Base-by-base conservation (phyloP, 2,888 invertebrate genomes). In the Alsophila aescularia region DNA sequence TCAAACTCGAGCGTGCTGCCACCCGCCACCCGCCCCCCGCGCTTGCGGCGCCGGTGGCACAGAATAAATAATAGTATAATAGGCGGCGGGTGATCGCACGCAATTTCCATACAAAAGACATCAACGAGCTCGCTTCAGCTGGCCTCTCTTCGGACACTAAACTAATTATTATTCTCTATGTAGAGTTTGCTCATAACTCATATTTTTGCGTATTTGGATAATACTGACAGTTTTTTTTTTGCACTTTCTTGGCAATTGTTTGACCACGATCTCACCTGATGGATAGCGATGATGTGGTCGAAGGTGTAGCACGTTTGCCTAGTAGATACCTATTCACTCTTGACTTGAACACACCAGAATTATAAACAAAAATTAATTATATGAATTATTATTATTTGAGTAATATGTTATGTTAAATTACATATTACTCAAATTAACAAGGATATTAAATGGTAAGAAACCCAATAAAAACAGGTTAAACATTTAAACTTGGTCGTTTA, bases 91-190 rank as follows among this genome's bases (percentile, higher is more conserved):
- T 24, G 31, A 4, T 18, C 14, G 31, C 2, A 44, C 52, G 52
- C 52, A 50, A 27, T 36, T 34, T 18, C 29, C 51, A 21, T 40
- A 44, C 39, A 41, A 44, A 48, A 37, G 43, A 44, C 43, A 16
- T 41, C 8, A 51, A 34, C 50, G 37, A 41, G 51, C 36, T 13
- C 37, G 13, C 14, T 9, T 9, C 9, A 6, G 24, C 7, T 7
- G 2, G 24, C 24, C 1, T 43, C 14, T 2, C 14, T 32, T 2
- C 3, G 9, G 2, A 2, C 7, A 35, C 32, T 13, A 10, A 21
- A 5, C 4, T 27, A 7, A 29, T 3, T 29, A 29, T 10, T 8
- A 24, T 2, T 24, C 24, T 24, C 5, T 1, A 5, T 24, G 24
- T 24, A 24, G 5, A 6, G 24, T 7, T 8, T 24, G 8, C 24